Percentiles rank a stretch among this genome's conserved stretches.
Evolutionary conservation across 1,140 invertebrate species (phyloP).

Genomic region (Aphelenchoides besseyi): DNA sequence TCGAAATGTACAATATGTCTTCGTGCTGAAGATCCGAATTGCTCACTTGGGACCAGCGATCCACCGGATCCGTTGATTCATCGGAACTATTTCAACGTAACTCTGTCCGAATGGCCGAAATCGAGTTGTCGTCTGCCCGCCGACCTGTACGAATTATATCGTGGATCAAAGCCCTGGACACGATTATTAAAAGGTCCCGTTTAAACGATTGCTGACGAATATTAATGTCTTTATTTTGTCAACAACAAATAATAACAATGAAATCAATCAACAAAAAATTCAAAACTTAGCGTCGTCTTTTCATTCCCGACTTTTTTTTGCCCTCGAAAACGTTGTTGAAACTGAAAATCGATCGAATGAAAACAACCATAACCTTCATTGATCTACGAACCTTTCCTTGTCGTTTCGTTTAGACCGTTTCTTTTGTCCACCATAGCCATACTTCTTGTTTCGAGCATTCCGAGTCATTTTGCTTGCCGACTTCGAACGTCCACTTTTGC

Average conservation of each 20-base stretch:
- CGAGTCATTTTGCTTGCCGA: constrained; percentile 47
- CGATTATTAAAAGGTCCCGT: neutral
- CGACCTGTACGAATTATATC: neutral
- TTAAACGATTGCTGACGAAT: neutral
- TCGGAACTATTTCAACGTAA: constrained; percentile 15
- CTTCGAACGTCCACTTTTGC: neutral
- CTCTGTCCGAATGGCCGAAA: neutral
- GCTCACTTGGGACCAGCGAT: neutral
- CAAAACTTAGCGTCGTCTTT: neutral
- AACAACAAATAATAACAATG: constrained; percentile 16
- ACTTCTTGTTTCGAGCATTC: constrained; percentile 74
- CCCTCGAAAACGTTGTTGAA: constrained; percentile 2
- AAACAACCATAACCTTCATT: constrained; percentile 27
- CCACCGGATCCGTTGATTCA: neutral
- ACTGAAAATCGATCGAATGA: constrained; percentile 11
- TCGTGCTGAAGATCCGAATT: constrained; percentile 13
- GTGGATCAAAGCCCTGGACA: neutral
- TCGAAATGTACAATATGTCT: neutral
- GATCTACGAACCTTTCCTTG: constrained; percentile 69
- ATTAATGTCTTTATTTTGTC: no score
- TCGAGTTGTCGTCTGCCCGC: neutral
- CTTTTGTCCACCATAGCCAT: constrained; percentile 93
- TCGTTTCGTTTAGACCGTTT: constrained; percentile 83
- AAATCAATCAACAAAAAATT: neutral
- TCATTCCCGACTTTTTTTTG: neutral